phyloP scores from a whole-genome alignment of 2,113 vertebrate genomes.

The Anguilla rostrata region DNA sequence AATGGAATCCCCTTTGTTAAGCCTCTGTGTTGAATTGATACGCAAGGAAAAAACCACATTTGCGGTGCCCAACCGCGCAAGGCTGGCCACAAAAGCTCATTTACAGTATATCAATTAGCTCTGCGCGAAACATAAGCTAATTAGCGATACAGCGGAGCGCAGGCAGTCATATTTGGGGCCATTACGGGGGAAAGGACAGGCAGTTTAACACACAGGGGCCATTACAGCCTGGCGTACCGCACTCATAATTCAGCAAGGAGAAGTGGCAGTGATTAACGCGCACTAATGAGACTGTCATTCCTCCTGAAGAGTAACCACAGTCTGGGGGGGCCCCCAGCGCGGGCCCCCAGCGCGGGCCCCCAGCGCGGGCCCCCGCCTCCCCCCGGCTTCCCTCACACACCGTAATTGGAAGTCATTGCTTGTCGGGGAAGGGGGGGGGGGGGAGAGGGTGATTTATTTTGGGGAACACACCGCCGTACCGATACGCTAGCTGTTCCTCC shows the following conservation, averaged over 20 bases:
- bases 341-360: neutral
- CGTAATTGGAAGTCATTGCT: neutral
- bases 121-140: neutral
- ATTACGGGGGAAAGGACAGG: slow-evolving; percentile 19
- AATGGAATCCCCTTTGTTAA: no score
- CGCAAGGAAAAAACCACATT: no score
- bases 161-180: neutral
- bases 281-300: slow-evolving; percentile 29
- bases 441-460: neutral
- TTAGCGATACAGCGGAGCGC: neutral
- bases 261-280: slow-evolving; percentile 43
- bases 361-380: neutral
- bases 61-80: neutral
- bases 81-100: neutral
- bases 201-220: slow-evolving; percentile 2
- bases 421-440: neutral
- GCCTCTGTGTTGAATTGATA: no score
- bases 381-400: neutral
- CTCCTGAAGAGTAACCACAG: neutral
- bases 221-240: slow-evolving; percentile 29
- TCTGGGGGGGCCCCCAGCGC: neutral
- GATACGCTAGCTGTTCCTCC: neutral
- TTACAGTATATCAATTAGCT: neutral
- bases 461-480: neutral
- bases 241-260: slow-evolving; percentile 43